Evolutionary conservation across 2,797 vertebrate species (phyloP).

Genomic region (Monodelphis domestica): DNA sequence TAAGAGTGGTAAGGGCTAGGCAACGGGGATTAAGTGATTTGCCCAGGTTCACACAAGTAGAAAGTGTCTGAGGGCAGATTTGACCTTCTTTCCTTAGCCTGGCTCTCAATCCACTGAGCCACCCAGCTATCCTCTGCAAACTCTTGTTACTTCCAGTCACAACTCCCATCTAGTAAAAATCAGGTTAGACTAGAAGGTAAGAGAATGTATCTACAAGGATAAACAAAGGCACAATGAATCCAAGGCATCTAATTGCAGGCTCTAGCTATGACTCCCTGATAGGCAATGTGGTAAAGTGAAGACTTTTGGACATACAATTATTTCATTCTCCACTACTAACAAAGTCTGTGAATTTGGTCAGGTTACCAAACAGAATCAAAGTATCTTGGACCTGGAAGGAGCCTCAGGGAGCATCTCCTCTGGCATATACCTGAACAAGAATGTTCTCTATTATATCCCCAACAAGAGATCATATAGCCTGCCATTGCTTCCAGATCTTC

Average conservation of each 20-base stretch:
- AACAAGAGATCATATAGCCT: not conserved
- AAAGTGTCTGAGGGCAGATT: no score
- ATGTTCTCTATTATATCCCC: not conserved
- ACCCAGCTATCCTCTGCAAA: no score
- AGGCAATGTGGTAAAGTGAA: not conserved
- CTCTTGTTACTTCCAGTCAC: not conserved
- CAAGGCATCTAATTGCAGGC: not conserved
- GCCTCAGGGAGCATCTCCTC: not conserved
- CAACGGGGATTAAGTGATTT: no score
- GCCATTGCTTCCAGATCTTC: not conserved
- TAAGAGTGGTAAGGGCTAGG: no score
- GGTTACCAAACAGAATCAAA: not conserved
- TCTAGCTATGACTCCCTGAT: not conserved
- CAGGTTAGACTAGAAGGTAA: not conserved
- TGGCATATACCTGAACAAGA: not conserved
- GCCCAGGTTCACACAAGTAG: no score
- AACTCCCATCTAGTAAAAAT: not conserved
- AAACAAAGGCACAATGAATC: not conserved
- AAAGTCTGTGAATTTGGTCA: not conserved
- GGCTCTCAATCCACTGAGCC: no score
- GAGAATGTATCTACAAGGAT: not conserved
- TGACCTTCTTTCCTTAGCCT: no score
- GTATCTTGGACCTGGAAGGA: not conserved
- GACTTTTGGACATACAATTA: not conserved
- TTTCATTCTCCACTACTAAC: not conserved